phyloP scores from a whole-genome alignment of 30 jellyfish, hydroid and myxozoan species.

The Pelagia noctiluca region DNA sequence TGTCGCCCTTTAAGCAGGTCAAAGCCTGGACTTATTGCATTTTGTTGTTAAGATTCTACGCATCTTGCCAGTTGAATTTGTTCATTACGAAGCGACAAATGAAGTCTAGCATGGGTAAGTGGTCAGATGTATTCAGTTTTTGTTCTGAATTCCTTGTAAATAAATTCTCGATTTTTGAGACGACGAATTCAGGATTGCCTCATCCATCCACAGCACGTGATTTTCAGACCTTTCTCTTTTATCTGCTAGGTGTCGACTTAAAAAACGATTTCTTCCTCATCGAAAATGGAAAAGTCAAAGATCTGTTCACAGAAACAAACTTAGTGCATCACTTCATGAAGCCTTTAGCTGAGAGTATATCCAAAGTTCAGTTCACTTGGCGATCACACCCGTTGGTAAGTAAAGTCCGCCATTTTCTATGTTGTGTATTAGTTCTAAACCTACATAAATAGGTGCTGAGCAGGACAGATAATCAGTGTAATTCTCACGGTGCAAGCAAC shows the following conservation, averaged over 20 bases:
- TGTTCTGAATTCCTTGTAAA: constrained; percentile 11
- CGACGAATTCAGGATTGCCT: constrained; percentile 30
- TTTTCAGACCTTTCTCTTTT: constrained; percentile 54
- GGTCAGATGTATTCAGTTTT: background rate
- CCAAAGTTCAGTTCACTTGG: constrained; percentile 84
- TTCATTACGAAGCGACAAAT: constrained; percentile 65
- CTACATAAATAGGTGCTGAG: no score
- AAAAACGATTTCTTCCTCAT: constrained; percentile 76
- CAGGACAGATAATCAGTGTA: no score
- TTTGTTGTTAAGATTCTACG: constrained; percentile 56
- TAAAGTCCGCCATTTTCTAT: no score
- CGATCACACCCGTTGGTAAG: constrained; percentile 80
- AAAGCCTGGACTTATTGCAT: constrained; percentile 58
- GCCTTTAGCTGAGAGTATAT: constrained; percentile 59
- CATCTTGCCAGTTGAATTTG: constrained; percentile 59
- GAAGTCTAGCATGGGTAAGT: constrained; percentile 77
- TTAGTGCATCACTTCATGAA: constrained; percentile 60
- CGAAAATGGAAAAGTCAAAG: constrained; percentile 59
- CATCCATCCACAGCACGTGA: constrained; percentile 75
- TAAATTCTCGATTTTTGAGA: constrained; percentile 49
- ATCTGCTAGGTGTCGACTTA: constrained; percentile 80
- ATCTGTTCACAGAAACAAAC: constrained; percentile 35
- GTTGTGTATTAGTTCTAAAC: no score
- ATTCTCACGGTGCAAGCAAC: no score
- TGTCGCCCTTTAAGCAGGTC: constrained; percentile 32